Base-by-base conservation (phyloP, 2,888 invertebrate genomes). In the Amphipoea lucens region DNA sequence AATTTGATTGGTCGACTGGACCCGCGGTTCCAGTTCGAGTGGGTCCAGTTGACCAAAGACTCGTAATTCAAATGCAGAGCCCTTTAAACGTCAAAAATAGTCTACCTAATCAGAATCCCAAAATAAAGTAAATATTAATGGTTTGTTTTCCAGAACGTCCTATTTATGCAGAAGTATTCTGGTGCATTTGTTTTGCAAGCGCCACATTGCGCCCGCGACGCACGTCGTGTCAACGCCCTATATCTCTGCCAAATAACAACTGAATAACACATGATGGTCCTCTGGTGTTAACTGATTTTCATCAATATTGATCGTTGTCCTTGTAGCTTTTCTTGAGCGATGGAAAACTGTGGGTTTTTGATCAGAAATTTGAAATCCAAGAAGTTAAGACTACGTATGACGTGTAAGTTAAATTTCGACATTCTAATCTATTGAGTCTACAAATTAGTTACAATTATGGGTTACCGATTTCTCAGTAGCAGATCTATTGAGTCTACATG, bases 71-170 rank as follows among this genome's bases (percentile, higher is more conserved):
- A 70, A 72, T 12, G 20, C 62, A 23, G 20, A 68, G 23, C 17
- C 48, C 57, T 75, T 14, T 54, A 51, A 78, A 65, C 45, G 2
- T 65, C 40, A 74, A 83, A 73, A 71, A 78, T 74, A 79, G 54
- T 74, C 68, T n/a, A 51, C 57, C 36, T 57, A 83, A 82, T 86
- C 73, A 67, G 81, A 86, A 86, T 88, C 79, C 66, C 84, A 81
- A 84, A 87, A 51, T 70, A 1, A 62, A 86, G 81, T 88, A 72
- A 89, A 90, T 90, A 90, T 90, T 81, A 79, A 90, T 89, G 80
- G 42, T 77, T 66, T 83, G 81, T 82, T 76, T 84, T 80, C 82
- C 69, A 84, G 82, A 87, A 74, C 72, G 73, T 74, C 70, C 75
- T 78, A 81, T 86, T 83, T 78, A 89, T 89, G 87, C 79, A 87